Base-by-base conservation (phyloP, 2,797 vertebrate species). In the Darevskia nairensis region DNA sequence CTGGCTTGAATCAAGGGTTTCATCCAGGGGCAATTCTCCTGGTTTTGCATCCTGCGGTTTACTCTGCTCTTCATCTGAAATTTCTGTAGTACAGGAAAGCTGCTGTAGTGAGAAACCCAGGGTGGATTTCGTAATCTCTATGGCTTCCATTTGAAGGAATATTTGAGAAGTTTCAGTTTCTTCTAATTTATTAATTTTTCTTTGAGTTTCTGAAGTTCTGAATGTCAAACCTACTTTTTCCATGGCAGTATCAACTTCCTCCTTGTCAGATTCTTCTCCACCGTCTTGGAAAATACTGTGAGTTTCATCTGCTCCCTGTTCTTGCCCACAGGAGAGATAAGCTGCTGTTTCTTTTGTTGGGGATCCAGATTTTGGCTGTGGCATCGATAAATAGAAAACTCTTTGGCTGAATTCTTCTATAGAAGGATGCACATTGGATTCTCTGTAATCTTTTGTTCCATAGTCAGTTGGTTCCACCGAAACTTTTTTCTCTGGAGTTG, bases 61-160 rank as follows among this genome's bases (percentile, higher is more conserved):
- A 82, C 21, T 32, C 88, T 64, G 39, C 77, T 88, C 75, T 72
- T 76, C 39, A 69, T 88, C 85, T 1, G 17, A 32, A 80, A 86
- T 76, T 1, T 0, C 0, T 0, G 64, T 39, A 76, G 8, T 27
- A n/a, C 35, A 41, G 39, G 29, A 29, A 64, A 35, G 29, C 69
- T 84, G 82, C 32, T 92, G 90, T 89, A 0, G 0, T 3, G 89
- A 68, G 21, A 85, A 91, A 41, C 64, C 21, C 17, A 86, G 76
- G 0, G 68, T 25, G 0, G 78, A 59, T 0, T 4, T 86, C 79
- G 72, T 95, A 82, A 87, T 83, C 66, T 90, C 90, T 91, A 95
- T 91, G 41, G 91, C 94, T 91, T 96, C 96, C 94, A 95, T 95
- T 79, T 95, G 95, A 90, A 95, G 96, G 91, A 96, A 74, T 81